Conservation (phyloP, 1,140 invertebrate genomes). For the Bombyx mori region DNA sequence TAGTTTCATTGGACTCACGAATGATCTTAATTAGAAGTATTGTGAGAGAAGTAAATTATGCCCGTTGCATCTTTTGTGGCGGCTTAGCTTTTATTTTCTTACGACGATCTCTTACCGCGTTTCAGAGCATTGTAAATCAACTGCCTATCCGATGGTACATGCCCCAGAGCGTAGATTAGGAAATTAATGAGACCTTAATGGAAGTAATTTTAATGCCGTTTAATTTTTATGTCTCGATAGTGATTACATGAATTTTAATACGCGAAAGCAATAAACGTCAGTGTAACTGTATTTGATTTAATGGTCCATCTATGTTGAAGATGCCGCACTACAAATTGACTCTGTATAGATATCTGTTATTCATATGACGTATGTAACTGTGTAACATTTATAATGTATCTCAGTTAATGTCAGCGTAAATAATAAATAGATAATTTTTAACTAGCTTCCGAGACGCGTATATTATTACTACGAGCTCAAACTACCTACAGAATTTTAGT, state of each 20-base stretch:
- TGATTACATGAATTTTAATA: conserved; percentile 54
- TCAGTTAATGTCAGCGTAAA: conserved; percentile 17
- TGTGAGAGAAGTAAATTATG: conserved; percentile 62
- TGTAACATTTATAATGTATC: conserved; percentile 18
- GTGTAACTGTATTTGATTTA: conserved; percentile 39
- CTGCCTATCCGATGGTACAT: conserved; percentile 31
- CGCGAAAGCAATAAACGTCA: conserved; percentile 41
- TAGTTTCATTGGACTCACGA: conserved; percentile 55
- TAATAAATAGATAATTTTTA: conserved; percentile 19
- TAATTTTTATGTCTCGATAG: conserved; percentile 49
- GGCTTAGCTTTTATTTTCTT: conserved; percentile 5
- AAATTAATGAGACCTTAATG: conserved; percentile 61
- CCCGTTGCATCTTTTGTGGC: conserved; percentile 34
- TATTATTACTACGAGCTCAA: neutral
- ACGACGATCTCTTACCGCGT: conserved; percentile 1
- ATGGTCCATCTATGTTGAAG: conserved; percentile 25
- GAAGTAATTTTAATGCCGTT: conserved; percentile 52
- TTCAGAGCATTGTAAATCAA: conserved; percentile 49
- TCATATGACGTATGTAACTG: conserved; percentile 10
- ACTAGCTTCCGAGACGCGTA: conserved; percentile 2
- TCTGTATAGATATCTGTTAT: conserved; percentile 22
- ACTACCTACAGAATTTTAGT: neutral
- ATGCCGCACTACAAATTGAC: conserved; percentile 30
- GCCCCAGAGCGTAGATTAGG: conserved; percentile 54
- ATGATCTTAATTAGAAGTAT: conserved; percentile 70